Evolutionary conservation across 2,113 vertebrate species (phyloP), one percentile per base, ranked within the genome.

Genomic region (Cynoglossus semilaevis): DNA sequence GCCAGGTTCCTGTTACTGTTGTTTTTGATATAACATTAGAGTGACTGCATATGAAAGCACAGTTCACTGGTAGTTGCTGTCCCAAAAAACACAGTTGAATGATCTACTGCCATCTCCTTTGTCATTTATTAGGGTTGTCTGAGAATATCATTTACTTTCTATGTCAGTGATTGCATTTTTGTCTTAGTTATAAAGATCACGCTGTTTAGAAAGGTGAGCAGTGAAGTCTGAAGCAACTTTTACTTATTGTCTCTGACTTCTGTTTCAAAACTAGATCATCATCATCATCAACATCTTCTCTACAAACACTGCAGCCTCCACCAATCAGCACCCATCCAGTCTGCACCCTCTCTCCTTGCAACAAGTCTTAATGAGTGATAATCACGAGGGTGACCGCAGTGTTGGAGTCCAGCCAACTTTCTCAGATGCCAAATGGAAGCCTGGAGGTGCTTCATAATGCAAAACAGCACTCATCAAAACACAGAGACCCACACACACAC

Each of bases 381-480:
- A 86, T 76, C 84, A 74, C 76, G 62, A 4, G 70, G 74, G 74
- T 83, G 86, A 84, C 84, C 84, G 77, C 66, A 50, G 72, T 66
- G 38, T 80, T 88, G 84, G 86, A 84, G 66, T 74, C 58, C 69
- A 75, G 81, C 85, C 88, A 88, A 79, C 66, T 84, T 67, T 63
- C 74, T 79, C 84, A 88, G 81, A 84, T 83, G 83, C 83, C 78
- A 84, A 80, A 85, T 80, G 69, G 81, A 81, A 85, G 82, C 82
- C 79, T 76, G 70, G 70, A 85, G 83, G 70, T 77, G 61, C 65
- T 81, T 81, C 74, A 77, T 66, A 77, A 88, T 86, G 80, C 87
- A 87, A 81, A 85, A 76, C 80, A 82, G 71, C 65, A 69, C 79
- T 85, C 85, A 86, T 86, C 86, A 83, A 85, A 85, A 83, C 72